Evolutionary conservation across 2,888 invertebrate genomes (phyloP), one percentile per base, ranked within the genome.

Genomic region (Antheraea assamensis): DNA sequence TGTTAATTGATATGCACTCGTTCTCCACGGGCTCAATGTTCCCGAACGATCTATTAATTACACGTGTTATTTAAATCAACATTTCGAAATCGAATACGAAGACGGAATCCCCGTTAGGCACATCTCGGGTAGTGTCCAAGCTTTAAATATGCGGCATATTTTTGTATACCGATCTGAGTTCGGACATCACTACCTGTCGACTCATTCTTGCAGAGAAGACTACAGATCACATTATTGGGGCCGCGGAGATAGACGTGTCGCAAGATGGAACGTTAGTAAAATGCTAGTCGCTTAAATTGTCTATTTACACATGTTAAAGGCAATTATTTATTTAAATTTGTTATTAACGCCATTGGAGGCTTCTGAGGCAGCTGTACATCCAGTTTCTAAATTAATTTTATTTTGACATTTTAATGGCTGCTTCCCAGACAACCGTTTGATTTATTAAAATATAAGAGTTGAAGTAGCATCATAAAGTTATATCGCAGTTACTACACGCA

Each of bases 281-380:
- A 30, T 30, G 27, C n/a, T 30, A 30, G 30, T 71, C 49, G n/a
- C 49, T 8, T 31, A 71, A 71, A 42, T 52, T 52, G 21, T 71
- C 68, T 35, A n/a, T 68, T 35, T 68, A 66, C 66, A 31, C 27
- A 31, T 66, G 19, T 68, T 64, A 68, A 68, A 68, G 10, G 21
- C 35, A 68, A 68, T 68, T 35, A 68, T 68, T 31, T 68, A 68
- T 68, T 68, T 68, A 68, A 68, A 68, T 68, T 68, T n/a, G 68
- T 68, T 68, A 68, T 68, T 68, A 68, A 68, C 68, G 68, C 68
- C 68, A 35, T 35, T 68, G 68, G 35, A 35, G 3, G 68, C 68
- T 68, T 68, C 68, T 68, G 68, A 35, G 31, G 35, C 68, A 68
- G 68, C 68, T 68, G 68, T 35, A 68, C 68, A 35, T 68, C 68